Evolutionary conservation across 1,140 invertebrate genomes (phyloP), one percentile per base, ranked within the genome.

Genomic region (Hormaphis cornu): DNA sequence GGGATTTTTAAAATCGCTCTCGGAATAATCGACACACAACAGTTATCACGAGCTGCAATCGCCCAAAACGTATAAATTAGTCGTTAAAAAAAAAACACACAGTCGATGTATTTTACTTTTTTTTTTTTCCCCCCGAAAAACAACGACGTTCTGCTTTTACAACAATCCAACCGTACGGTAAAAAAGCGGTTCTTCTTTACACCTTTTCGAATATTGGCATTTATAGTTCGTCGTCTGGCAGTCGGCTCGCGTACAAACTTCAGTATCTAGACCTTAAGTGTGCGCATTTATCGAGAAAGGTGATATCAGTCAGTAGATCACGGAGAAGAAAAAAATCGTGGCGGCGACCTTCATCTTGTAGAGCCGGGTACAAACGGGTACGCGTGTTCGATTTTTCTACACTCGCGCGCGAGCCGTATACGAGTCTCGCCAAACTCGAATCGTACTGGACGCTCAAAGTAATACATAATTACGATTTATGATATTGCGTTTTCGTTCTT

Each of bases 281-380:
- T 30, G 12, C 30, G 53, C 48, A 33, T 46, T 20, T 48, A 35
- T 20, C 44, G 22, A 24, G 28, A 66, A 66, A 66, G 61, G 61
- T 33, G 26, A 50, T 50, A n/a, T 50, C 61, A 66, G 61, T 66
- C 61, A 66, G 61, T 66, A 66, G 61, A 66, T 66, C 61, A 66
- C 44, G 24, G 16, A 10, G 44, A 66, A 50, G 44, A 20, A 48
- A 35, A 63, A 66, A 28, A 35, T 20, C 26, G 6, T 46, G n/a
- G 16, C 5, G 4, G 8, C 24, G 61, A 24, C 44, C 44, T 48
- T 66, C 44, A 66, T 30, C n/a, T 35, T 30, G 20, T 20, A 33
- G 9, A 4, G 4, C 46, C 50, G 16, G 18, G 4, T 61, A 59
- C 4, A 33, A 14, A 18, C 16, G 16, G 14, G 6, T 14, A 50